A percentile compares a stretch with the other conserved stretches of the same genome.
Evolutionary conservation across 1,140 invertebrate species (phyloP).

Genomic region (Eriosoma lanigerum): DNA sequence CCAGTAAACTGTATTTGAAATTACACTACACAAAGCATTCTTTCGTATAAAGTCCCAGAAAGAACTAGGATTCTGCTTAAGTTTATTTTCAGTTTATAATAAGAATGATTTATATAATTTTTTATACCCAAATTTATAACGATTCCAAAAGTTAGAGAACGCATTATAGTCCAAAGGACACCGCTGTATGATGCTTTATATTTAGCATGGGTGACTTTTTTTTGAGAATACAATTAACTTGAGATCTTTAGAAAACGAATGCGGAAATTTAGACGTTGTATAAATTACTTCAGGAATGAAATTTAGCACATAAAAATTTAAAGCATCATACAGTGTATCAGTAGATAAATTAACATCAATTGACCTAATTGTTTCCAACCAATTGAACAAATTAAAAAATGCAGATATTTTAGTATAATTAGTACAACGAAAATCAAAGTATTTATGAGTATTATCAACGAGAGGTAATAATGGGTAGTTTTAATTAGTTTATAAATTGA

Average conservation of each 20-base stretch:
- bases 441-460: background rate
- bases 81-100: background rate
- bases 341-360: background rate
- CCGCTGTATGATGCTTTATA: background rate
- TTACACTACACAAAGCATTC: background rate
- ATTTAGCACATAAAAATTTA: background rate
- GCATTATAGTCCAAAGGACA: background rate
- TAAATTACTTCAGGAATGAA: background rate
- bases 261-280: background rate
- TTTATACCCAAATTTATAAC: background rate
- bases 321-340: background rate
- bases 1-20: background rate
- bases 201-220: background rate
- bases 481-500: too few species aligned
- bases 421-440: background rate
- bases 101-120: background rate
- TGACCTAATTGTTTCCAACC: background rate
- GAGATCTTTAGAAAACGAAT: background rate
- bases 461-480: too few species aligned
- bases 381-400: background rate
- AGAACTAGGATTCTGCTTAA: background rate
- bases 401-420: background rate
- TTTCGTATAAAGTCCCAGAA: background rate
- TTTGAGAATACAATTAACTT: background rate
- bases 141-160: background rate